Conservation (phyloP, 2,888 invertebrate species). For the Tromatobia lineatoria region DNA sequence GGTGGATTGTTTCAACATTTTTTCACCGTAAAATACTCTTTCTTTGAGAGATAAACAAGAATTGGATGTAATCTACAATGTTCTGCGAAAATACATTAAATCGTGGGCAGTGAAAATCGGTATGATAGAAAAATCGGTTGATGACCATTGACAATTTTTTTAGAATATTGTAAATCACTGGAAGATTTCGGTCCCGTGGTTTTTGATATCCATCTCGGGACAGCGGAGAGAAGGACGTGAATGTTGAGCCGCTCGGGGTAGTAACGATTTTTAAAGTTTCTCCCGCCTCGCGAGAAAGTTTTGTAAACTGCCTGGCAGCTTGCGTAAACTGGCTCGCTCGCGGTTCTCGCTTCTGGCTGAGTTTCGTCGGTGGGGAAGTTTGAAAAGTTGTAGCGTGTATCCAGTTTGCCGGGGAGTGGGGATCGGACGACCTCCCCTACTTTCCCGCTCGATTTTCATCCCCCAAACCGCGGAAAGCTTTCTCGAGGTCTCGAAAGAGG, state of each 20-base stretch:
- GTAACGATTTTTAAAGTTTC: conserved; percentile 84
- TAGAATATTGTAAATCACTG: background rate
- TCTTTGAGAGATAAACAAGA: background rate
- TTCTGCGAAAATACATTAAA: background rate
- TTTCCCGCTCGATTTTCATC: conserved; percentile 26
- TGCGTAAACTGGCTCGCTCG: conserved; percentile 54
- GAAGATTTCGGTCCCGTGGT: conserved; percentile 12
- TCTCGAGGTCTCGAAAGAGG: conserved; percentile 13
- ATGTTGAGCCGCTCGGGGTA: conserved; percentile 73
- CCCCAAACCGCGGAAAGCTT: conserved; percentile 20
- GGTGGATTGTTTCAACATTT: too few relatives aligned
- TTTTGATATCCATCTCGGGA: conserved; percentile 40
- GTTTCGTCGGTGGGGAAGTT: conserved; percentile 78
- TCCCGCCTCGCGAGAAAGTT: conserved; percentile 69
- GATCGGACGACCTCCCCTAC: background rate
- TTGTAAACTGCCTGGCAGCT: conserved; percentile 69
- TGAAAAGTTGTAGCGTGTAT: conserved; percentile 79
- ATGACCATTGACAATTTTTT: background rate
- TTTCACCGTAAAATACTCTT: too few relatives aligned
- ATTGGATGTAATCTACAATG: background rate
- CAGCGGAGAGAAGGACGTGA: conserved; percentile 15
- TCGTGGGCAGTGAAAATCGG: background rate
- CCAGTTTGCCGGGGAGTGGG: conserved; percentile 65
- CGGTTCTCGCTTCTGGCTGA: conserved; percentile 38
- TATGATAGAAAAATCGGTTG: too few relatives aligned